Conservation (phyloP, 1,140 invertebrate species). For the Ostrea denselamellosa region DNA sequence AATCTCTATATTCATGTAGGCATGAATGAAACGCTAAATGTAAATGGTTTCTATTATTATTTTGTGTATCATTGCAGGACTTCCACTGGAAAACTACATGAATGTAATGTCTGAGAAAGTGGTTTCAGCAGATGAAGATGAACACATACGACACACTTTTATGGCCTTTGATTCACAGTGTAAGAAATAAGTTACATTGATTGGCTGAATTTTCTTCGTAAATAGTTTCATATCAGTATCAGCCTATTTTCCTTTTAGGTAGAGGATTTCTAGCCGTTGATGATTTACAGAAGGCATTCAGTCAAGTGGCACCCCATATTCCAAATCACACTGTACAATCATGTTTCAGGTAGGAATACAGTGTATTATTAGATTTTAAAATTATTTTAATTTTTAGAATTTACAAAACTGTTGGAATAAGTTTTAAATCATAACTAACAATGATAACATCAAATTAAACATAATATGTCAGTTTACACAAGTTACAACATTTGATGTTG, state of each 20-base stretch:
- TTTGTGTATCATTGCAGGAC: slow-evolving; percentile 55
- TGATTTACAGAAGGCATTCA: slow-evolving; percentile 74
- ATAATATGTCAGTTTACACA: too few species aligned
- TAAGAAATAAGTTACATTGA: slow-evolving; percentile 58
- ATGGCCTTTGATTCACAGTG: slow-evolving; percentile 76
- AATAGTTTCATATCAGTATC: background rate
- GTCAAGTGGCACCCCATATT: slow-evolving; percentile 73
- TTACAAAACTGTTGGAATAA: too few species aligned
- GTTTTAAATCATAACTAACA: too few species aligned
- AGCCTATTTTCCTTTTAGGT: slow-evolving; percentile 58
- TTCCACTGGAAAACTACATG: slow-evolving; percentile 67
- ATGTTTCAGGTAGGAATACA: slow-evolving; percentile 72
- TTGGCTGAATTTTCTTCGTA: too few species aligned
- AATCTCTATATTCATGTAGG: too few species aligned
- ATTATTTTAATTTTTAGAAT: too few species aligned
- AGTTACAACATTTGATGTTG: too few species aligned
- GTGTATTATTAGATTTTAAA: too few species aligned
- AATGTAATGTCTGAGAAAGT: slow-evolving; percentile 71
- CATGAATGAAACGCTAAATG: too few species aligned
- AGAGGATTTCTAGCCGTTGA: slow-evolving; percentile 76
- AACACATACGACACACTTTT: slow-evolving; percentile 75
- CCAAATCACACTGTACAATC: slow-evolving; percentile 67
- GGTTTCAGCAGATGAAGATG: slow-evolving; percentile 70
- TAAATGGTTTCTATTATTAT: background rate
- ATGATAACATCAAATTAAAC: too few species aligned